Base-by-base conservation (phyloP, 1,140 invertebrate species). In the Oedothorax gibbosus region DNA sequence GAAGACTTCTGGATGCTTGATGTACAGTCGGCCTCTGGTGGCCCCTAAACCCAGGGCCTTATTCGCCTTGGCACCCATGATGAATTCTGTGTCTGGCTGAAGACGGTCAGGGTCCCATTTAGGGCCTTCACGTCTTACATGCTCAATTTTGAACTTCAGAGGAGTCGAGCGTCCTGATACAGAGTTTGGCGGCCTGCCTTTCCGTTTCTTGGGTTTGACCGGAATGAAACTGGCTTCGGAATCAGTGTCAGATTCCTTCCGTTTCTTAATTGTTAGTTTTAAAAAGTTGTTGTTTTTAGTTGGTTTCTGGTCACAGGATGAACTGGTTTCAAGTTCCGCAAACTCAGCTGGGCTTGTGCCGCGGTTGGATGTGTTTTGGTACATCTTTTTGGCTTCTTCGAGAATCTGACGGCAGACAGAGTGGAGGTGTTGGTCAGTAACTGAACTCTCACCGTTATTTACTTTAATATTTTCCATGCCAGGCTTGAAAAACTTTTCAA, bases 71-170 rank as follows among this genome's bases (percentile, higher is more conserved):
- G 94, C 93, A 62, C 94, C 94, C 93, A 96, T 94, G 62, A 96
- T 94, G 90, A 96, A 96, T 57, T 93, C 87, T 5, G 94, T 95
- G 15, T 94, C 93, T 62, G 92, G 89, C 53, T 90, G 93, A 7
- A 96, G 90, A 87, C 94, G 90, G 2, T 92, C 91, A n/a, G 94
- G 92, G 89, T 95, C 93, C 94, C 94, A 95, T 90, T 94, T 94
- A 9, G 92, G 91, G 64, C 91, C 91, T 88, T 92, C 91, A 86
- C 91, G 87, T 84, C 89, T 90, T n/a, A 91, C 87, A 73, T 89
- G 87, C 88, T 91, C 89, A 35, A 87, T 62, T 81, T 89, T 89
- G 14, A 88, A 77, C 65, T 90, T 90, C 0, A 88, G 87, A 9
- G 90, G 90, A 51, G 90, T 91, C 18, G 86, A 87, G 69, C 90